Conservation (phyloP, 2,888 invertebrate species). For the Ophion slaviceki region DNA sequence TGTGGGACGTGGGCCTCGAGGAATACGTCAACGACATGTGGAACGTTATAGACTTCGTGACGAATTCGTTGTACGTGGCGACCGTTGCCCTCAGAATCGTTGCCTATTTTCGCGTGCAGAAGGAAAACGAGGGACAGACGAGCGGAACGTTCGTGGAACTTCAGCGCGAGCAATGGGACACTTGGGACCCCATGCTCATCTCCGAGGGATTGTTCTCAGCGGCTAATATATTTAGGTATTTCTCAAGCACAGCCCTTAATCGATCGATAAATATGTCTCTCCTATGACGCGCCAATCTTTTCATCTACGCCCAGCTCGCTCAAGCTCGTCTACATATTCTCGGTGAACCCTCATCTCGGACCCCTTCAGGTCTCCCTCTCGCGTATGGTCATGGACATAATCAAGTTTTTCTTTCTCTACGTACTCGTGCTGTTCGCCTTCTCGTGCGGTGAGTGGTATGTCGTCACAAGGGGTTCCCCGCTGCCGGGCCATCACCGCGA, state of each 20-base stretch:
- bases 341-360: constrained; percentile 98
- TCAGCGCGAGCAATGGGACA: constrained; percentile 96
- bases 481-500: not conserved
- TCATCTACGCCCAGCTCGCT: constrained; percentile 88
- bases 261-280: not conserved
- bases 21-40: constrained; percentile 99
- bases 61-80: constrained; percentile 98
- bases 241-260: not conserved
- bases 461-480: constrained; percentile 48
- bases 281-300: not conserved
- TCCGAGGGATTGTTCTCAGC: constrained; percentile 98
- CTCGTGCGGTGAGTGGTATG: constrained; percentile 92
- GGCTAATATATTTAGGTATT: constrained; percentile 96
- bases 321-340: constrained; percentile 98
- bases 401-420: constrained; percentile 98
- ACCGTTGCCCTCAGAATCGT: constrained; percentile 97
- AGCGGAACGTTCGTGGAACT: constrained; percentile 87
- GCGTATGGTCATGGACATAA: constrained; percentile 96
- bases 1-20: constrained; percentile 98
- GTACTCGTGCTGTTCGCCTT: constrained; percentile 97
- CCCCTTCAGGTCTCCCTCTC: constrained; percentile 98
- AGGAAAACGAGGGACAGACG: constrained; percentile 89
- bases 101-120: constrained; percentile 96
- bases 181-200: constrained; percentile 99
- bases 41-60: constrained; percentile 99